phyloP scores from a whole-genome alignment of 2,888 invertebrate species.

The Ellobium chinense region DNA sequence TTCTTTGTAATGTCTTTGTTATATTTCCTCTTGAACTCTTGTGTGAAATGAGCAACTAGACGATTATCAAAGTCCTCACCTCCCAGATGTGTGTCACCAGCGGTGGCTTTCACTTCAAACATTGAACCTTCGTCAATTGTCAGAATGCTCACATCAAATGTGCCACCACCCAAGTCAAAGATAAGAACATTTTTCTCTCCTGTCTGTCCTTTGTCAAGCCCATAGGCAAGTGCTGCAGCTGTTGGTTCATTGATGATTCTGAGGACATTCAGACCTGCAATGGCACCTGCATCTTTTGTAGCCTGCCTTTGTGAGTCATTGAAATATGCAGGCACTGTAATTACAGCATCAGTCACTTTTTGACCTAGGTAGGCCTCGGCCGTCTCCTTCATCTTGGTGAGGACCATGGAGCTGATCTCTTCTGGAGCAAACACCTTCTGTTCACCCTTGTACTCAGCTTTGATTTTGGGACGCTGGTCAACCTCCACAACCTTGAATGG shows the following conservation, averaged over 20 bases:
- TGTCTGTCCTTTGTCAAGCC: conserved; percentile 79
- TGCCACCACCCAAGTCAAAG: conserved; percentile 87
- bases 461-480: conserved; percentile 74
- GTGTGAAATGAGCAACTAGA: conserved; percentile 81
- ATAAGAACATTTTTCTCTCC: conserved; percentile 81
- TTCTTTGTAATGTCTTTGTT: conserved; percentile 80
- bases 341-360: conserved; percentile 71
- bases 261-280: conserved; percentile 79
- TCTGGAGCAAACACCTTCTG: conserved; percentile 92
- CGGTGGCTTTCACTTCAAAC: conserved; percentile 91
- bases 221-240: conserved; percentile 79
- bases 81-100: conserved; percentile 95
- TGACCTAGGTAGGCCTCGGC: conserved; percentile 81
- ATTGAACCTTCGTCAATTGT: conserved; percentile 82
- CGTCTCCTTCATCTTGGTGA: conserved; percentile 92
- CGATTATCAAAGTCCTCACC: conserved; percentile 90
- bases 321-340: conserved; percentile 78
- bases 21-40: conserved; percentile 79
- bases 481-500: conserved; percentile 83
- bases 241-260: conserved; percentile 83
- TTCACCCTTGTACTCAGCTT: conserved; percentile 89
- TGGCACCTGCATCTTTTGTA: conserved; percentile 79
- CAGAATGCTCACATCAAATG: conserved; percentile 79
- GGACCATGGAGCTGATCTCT: conserved; percentile 94
- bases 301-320: conserved; percentile 83